A percentile compares a stretch with the other conserved stretches of the same genome.
Conservation (phyloP, 1,140 invertebrate species). For the Himalopsyche phryganea region DNA sequence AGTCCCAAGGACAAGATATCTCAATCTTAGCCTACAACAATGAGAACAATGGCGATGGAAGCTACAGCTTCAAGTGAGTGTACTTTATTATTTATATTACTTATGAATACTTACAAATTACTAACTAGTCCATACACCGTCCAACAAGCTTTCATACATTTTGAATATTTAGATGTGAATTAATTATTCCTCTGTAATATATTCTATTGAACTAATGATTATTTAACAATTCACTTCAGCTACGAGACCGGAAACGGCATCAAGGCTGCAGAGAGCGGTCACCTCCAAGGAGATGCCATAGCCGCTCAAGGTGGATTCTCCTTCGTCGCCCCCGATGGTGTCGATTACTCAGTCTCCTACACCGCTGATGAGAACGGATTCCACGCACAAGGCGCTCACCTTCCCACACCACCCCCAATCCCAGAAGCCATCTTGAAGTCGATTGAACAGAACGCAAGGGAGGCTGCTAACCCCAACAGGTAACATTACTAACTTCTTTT, state of each 20-base stretch:
- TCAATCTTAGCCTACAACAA: slow-evolving; percentile 35
- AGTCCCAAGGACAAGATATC: slow-evolving; percentile 29
- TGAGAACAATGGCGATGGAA: slow-evolving; percentile 42
- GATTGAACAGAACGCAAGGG: slow-evolving; percentile 37
- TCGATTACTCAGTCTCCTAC: slow-evolving; percentile 66
- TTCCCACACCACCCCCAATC: slow-evolving; percentile 75
- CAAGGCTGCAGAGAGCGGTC: slow-evolving; percentile 30
- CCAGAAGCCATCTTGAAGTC: slow-evolving; percentile 53
- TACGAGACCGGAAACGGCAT: slow-evolving; percentile 54
- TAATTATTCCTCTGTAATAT: too few species aligned
- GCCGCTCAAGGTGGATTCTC: slow-evolving; percentile 65
- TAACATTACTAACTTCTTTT: too few species aligned
- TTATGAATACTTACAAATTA: too few species aligned
- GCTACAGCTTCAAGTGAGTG: slow-evolving; percentile 37
- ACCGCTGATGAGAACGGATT: slow-evolving; percentile 78
- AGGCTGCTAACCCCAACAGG: too few species aligned
- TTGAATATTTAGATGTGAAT: too few species aligned
- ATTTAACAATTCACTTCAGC: slow-evolving; percentile 39
- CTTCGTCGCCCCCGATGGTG: slow-evolving; percentile 72
- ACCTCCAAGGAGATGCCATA: slow-evolving; percentile 49
- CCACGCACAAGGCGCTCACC: slow-evolving; percentile 67
- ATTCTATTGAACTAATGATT: too few species aligned
- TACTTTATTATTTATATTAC: slow-evolving; percentile 6
- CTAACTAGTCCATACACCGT: too few species aligned
- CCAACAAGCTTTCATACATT: too few species aligned